A percentile compares a stretch with the other conserved stretches of the same genome.
Conservation (phyloP, 2,797 vertebrate species). For the Myioborus miniatus region DNA sequence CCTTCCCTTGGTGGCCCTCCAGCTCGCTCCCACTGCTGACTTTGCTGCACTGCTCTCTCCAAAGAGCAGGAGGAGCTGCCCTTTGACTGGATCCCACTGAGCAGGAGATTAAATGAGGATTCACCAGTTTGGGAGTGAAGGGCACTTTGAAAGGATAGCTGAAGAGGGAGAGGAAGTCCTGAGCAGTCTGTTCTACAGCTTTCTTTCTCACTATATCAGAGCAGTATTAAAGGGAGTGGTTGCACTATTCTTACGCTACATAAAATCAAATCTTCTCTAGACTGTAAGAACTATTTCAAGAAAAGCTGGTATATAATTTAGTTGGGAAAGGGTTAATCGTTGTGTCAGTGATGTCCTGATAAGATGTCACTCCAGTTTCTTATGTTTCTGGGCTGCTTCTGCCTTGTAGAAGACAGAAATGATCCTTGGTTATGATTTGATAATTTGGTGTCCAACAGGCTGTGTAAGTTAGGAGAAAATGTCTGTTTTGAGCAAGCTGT, state of each 20-base stretch:
- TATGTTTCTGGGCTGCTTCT: background rate
- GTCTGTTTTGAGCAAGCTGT: background rate
- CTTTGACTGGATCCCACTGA: background rate
- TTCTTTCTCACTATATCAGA: background rate
- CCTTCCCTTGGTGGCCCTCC: background rate
- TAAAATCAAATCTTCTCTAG: background rate
- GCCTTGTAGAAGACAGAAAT: background rate
- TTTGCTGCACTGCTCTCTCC: background rate
- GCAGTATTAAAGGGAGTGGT: background rate
- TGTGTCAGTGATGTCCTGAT: background rate
- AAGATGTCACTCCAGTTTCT: background rate
- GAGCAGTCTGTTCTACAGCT: background rate
- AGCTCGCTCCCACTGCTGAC: background rate
- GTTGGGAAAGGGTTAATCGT: background rate
- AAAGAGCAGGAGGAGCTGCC: background rate
- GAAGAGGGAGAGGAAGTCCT: background rate
- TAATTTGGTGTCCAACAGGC: background rate
- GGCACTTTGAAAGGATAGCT: background rate
- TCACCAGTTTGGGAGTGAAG: background rate
- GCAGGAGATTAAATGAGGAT: background rate
- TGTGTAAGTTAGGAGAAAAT: background rate
- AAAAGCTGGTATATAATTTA: background rate
- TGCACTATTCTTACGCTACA: background rate
- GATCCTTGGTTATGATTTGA: background rate
- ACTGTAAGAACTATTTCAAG: background rate